Conservation (phyloP, 2,797 vertebrate genomes). For the Chelon auratus region DNA sequence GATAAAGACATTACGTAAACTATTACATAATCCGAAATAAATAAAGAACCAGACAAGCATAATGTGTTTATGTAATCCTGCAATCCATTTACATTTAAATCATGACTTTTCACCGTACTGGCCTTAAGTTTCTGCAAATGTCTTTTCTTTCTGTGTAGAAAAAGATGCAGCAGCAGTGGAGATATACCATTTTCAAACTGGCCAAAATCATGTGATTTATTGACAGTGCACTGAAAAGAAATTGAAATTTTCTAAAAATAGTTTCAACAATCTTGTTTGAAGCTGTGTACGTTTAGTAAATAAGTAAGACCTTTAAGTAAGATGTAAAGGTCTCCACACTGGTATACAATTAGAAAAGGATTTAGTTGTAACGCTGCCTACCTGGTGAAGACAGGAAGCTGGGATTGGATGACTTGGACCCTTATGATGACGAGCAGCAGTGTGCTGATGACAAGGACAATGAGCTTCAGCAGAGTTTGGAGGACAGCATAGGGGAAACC, state of each 20-base stretch:
- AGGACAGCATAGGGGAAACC: constrained; percentile 91
- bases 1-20: constrained; percentile 52
- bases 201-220: not conserved
- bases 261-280: no score
- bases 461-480: constrained; percentile 94
- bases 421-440: constrained; percentile 94
- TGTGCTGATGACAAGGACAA: constrained; percentile 96
- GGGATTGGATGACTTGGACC: constrained; percentile 98
- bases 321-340: no score
- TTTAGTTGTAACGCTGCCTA: constrained; percentile 57
- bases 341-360: no score
- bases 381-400: constrained; percentile 98
- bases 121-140: constrained; percentile 7
- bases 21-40: constrained; percentile 59
- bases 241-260: no score
- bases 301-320: no score
- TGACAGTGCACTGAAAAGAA: not conserved
- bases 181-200: not conserved
- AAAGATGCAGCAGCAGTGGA: not conserved
- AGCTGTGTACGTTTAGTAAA: no score
- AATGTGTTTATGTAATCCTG: constrained; percentile 59
- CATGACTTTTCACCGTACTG: constrained; percentile 1
- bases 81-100: constrained; percentile 45
- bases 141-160: constrained; percentile 22
- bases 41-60: constrained; percentile 27